Percentiles rank a stretch among this genome's conserved stretches.
Evolutionary conservation across 2,113 vertebrate genomes (phyloP).

Genomic region (Lepus americanus): DNA sequence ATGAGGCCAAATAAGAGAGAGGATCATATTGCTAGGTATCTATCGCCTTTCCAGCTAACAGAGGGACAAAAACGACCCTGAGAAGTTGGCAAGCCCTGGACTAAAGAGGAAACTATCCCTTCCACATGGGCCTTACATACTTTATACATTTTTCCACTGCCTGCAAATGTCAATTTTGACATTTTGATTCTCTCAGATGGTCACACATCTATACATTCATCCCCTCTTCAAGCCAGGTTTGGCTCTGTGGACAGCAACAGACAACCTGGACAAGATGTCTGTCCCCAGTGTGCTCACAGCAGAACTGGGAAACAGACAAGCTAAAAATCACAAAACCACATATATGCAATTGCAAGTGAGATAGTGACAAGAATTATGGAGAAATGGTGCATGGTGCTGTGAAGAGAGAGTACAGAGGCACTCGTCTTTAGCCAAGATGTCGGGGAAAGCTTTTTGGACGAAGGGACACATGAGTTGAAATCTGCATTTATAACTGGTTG

Average conservation of each 20-base stretch:
- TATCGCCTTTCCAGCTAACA: not conserved
- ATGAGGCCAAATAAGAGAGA: not conserved
- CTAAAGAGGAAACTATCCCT: not conserved
- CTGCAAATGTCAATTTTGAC: not conserved
- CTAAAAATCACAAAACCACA: too few relatives aligned
- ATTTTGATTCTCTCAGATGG: not conserved
- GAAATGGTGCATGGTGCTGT: not conserved
- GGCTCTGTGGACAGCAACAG: accelerated
- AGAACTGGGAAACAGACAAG: not conserved
- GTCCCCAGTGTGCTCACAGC: not conserved
- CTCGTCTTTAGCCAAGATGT: not conserved
- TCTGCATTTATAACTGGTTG: not conserved
- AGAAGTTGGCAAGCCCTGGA: not conserved
- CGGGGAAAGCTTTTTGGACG: not conserved
- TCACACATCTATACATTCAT: not conserved
- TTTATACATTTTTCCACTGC: not conserved
- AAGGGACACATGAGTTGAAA: not conserved
- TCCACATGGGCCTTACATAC: not conserved
- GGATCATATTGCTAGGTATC: too few relatives aligned
- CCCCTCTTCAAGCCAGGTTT: not conserved
- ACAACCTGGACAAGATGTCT: not conserved
- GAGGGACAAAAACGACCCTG: too few relatives aligned
- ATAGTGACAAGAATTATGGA: not conserved
- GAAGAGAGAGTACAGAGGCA: too few relatives aligned
- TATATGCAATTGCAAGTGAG: not conserved